phyloP scores from a whole-genome alignment of 2,888 invertebrate species.

The Diarsia mendica region DNA sequence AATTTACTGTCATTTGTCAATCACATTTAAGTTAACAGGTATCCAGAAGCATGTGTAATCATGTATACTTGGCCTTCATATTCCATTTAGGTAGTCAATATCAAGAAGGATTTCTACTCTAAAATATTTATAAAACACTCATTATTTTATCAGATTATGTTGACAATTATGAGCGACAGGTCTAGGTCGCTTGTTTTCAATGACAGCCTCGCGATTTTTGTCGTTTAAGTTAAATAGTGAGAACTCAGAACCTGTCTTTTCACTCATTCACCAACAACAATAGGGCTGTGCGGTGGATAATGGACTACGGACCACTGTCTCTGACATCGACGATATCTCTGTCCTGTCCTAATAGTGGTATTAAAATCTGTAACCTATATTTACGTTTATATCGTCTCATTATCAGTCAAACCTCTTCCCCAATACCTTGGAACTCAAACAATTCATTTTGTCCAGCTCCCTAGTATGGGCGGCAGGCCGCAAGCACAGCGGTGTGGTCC shows the following conservation, averaged over 20 bases:
- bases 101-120: not conserved
- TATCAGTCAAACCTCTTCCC: not conserved
- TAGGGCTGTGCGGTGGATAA: not conserved
- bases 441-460: slow-evolving; percentile 89
- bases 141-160: not conserved
- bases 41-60: not conserved
- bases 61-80: not conserved
- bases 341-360: not conserved
- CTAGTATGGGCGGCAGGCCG: slow-evolving; percentile 98
- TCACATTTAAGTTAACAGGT: slow-evolving; percentile 16
- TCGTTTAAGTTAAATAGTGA: not conserved
- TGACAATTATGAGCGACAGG: not conserved
- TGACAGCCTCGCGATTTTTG: not conserved
- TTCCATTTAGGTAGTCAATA: not conserved
- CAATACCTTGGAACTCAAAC: not conserved
- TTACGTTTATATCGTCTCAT: not conserved
- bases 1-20: slow-evolving; percentile 26
- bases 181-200: not conserved
- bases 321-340: not conserved
- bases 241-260: not conserved
- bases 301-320: not conserved
- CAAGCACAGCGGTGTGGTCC: slow-evolving; percentile 96
- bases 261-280: not conserved
- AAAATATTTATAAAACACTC: not conserved
- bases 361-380: not conserved